Percentiles rank a stretch among this genome's conserved stretches.
Evolutionary conservation across 2,113 vertebrate species (phyloP).

Genomic region (Calyptomena viridis): DNA sequence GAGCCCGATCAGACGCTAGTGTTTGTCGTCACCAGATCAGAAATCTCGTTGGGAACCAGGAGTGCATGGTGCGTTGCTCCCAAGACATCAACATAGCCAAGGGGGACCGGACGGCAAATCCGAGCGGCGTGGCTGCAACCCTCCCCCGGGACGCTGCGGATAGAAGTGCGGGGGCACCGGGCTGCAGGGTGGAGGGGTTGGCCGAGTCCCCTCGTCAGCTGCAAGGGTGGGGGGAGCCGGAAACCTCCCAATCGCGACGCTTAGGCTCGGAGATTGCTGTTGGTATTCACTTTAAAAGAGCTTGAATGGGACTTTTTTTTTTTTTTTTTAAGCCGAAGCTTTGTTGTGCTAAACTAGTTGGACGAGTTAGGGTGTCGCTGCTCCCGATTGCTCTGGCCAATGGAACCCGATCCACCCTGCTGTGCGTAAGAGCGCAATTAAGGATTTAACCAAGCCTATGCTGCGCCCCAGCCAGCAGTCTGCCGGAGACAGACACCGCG

Average conservation of each 20-base stretch:
- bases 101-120: neutral
- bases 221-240: neutral
- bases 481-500: slow-evolving; percentile 79
- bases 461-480: slow-evolving; percentile 93
- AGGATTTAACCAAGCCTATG: slow-evolving; percentile 99
- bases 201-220: neutral
- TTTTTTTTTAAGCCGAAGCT: slow-evolving; percentile 59
- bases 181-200: neutral
- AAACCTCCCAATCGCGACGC: neutral
- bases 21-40: neutral
- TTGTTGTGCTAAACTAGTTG: slow-evolving; percentile 89
- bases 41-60: neutral
- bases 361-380: slow-evolving; percentile 91
- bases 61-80: neutral
- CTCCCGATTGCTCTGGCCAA: slow-evolving; percentile 90
- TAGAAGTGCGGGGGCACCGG: neutral
- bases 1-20: neutral
- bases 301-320: neutral
- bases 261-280: neutral
- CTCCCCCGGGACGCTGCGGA: neutral
- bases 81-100: neutral
- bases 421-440: slow-evolving; percentile 99
- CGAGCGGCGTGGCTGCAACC: neutral
- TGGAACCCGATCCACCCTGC: slow-evolving; percentile 99
- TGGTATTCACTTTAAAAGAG: slow-evolving; percentile 18